Conservation (phyloP, 2,888 invertebrate genomes). For the Incurvaria masculella region DNA sequence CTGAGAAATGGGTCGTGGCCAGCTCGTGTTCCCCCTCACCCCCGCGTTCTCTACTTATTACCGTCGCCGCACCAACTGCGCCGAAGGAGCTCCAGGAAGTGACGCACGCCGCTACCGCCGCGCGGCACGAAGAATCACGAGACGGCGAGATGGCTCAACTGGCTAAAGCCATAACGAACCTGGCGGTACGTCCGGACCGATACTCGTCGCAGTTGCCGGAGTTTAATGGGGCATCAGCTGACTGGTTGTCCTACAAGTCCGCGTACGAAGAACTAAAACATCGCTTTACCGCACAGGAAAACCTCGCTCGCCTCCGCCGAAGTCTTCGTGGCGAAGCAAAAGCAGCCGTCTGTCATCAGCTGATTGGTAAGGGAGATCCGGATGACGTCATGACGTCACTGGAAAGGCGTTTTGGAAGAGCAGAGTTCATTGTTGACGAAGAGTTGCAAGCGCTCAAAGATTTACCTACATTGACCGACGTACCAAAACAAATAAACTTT, state of each 20-base stretch:
- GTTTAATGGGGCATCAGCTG: not conserved
- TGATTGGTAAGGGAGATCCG: not conserved
- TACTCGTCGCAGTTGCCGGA: too few relatives aligned
- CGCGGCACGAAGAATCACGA: too few relatives aligned
- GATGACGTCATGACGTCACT: not conserved
- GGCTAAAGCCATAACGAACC: too few relatives aligned
- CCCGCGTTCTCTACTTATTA: too few relatives aligned
- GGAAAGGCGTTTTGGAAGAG: not conserved
- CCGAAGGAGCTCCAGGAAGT: too few relatives aligned
- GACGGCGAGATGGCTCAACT: too few relatives aligned
- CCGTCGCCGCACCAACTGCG: too few relatives aligned
- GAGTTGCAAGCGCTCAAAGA: not conserved
- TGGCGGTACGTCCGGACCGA: too few relatives aligned
- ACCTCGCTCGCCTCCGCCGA: slow-evolving; percentile 1
- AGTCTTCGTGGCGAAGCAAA: not conserved
- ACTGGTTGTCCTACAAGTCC: not conserved
- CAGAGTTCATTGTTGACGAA: not conserved
- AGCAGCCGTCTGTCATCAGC: not conserved
- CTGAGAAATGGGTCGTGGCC: too few relatives aligned
- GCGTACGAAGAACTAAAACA: not conserved
- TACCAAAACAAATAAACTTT: not conserved
- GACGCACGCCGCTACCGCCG: too few relatives aligned
- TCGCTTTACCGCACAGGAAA: not conserved
- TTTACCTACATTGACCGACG: not conserved
- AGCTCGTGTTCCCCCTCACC: too few relatives aligned